These are phyloP conservation scores for Lamprotornis superbus DNA, from an alignment of 2,113 vertebrate species.

Conservation along the genomic window DNA sequence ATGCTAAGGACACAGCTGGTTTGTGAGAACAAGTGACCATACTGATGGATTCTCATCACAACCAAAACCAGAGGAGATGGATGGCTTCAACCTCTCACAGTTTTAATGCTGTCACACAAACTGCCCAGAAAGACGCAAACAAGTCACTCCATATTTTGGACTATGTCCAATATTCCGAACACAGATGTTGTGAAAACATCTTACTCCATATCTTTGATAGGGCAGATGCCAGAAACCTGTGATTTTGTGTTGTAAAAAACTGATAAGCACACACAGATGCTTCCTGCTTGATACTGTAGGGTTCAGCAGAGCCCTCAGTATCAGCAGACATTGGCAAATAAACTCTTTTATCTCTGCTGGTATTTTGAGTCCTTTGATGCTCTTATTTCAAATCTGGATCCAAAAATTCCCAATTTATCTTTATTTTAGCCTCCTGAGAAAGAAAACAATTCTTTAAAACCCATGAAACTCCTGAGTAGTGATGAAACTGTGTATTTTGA, in stretches of 20 bases:
- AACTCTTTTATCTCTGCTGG: slow-evolving; percentile 10
- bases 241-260: not conserved
- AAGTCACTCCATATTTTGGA: not conserved
- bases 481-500: not conserved
- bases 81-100: not conserved
- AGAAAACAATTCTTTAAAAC: not conserved
- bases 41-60: not conserved
- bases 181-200: not conserved
- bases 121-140: not conserved
- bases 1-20: not conserved
- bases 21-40: not conserved
- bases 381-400: slow-evolving; percentile 31
- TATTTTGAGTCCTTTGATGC: slow-evolving; percentile 29
- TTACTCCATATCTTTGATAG: not conserved
- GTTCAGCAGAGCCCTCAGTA: not conserved
- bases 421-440: not conserved
- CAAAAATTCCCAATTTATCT: slow-evolving; percentile 7
- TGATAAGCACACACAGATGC: slow-evolving; percentile 17
- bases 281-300: not conserved
- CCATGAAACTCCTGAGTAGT: not conserved
- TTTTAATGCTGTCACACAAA: not conserved
- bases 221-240: not conserved
- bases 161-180: not conserved
- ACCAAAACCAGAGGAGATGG: not conserved
- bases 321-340: not conserved